Conservation (phyloP, 2,797 vertebrate genomes). For the Melanotaenia nigrans region DNA sequence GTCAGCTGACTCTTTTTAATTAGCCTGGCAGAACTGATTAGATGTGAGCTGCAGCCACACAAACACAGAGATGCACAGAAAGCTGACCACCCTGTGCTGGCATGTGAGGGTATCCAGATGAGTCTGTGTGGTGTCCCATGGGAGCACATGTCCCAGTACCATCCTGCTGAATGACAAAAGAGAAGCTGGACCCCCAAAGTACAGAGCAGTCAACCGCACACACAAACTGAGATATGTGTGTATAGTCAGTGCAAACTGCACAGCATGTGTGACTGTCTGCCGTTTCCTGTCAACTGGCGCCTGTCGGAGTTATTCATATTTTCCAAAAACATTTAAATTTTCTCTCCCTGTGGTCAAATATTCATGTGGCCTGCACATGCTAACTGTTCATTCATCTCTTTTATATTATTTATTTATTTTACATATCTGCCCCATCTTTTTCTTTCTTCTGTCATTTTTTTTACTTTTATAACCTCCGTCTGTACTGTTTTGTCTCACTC, state of each 20-base stretch:
- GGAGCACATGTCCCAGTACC: conserved; percentile 38
- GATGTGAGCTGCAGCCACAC: conserved; percentile 25
- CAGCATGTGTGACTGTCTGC: conserved; percentile 5
- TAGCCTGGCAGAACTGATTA: conserved; percentile 60
- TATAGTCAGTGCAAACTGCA: conserved; percentile 21
- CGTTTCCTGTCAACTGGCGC: conserved; percentile 23
- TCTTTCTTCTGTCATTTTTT: not conserved
- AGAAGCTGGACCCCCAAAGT: conserved; percentile 32
- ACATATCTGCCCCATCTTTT: not conserved
- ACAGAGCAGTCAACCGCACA: not conserved
- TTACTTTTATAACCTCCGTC: not conserved
- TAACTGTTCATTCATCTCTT: not conserved
- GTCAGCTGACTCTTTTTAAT: conserved; percentile 63
- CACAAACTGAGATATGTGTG: conserved; percentile 18
- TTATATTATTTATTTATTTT: not conserved
- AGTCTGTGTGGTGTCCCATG: conserved; percentile 28
- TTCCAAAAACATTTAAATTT: conserved; percentile 1
- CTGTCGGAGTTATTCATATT: conserved; percentile 12
- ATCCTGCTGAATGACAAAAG: conserved; percentile 42
- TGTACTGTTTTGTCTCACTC: not conserved
- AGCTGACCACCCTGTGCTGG: conserved; percentile 20
- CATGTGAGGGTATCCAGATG: conserved; percentile 30
- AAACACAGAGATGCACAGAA: conserved; percentile 10
- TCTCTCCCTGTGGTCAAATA: not conserved
- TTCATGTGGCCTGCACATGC: not conserved